phyloP scores from a whole-genome alignment of 2,797 vertebrate species.

The Atherinosoma microstoma region DNA sequence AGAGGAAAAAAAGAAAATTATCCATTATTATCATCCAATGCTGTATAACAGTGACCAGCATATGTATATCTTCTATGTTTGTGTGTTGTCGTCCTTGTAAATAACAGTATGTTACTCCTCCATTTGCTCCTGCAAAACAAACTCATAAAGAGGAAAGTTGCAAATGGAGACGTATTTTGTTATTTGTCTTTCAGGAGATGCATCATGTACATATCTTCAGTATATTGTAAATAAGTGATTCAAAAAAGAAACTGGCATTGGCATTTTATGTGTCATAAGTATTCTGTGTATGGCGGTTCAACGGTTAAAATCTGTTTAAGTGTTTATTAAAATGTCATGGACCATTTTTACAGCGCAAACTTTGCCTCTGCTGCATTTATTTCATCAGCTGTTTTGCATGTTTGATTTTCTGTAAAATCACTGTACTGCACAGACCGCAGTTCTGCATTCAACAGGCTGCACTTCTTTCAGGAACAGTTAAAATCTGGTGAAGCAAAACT shows the following conservation, averaged over 20 bases:
- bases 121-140: conserved; percentile 81
- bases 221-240: conserved; percentile 90
- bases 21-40: conserved; percentile 73
- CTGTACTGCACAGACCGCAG: background rate
- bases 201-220: conserved; percentile 81
- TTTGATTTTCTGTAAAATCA: background rate
- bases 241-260: conserved; percentile 72
- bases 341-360: conserved; percentile 82
- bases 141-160: conserved; percentile 37
- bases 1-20: conserved; percentile 51
- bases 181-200: conserved; percentile 87
- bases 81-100: conserved; percentile 88
- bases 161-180: conserved; percentile 87
- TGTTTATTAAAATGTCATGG: conserved; percentile 89
- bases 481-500: background rate
- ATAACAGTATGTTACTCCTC: conserved; percentile 81
- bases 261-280: conserved; percentile 87
- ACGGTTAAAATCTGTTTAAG: conserved; percentile 86
- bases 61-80: conserved; percentile 81
- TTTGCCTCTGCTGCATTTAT: conserved; percentile 60
- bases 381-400: conserved; percentile 24
- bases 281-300: conserved; percentile 86
- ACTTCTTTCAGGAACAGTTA: background rate
- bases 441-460: background rate
- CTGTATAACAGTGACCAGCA: conserved; percentile 86